Evolutionary conservation across 2,888 invertebrate species (phyloP), one percentile per base, ranked within the genome.

Genomic region (Oxyscelio sp.): DNA sequence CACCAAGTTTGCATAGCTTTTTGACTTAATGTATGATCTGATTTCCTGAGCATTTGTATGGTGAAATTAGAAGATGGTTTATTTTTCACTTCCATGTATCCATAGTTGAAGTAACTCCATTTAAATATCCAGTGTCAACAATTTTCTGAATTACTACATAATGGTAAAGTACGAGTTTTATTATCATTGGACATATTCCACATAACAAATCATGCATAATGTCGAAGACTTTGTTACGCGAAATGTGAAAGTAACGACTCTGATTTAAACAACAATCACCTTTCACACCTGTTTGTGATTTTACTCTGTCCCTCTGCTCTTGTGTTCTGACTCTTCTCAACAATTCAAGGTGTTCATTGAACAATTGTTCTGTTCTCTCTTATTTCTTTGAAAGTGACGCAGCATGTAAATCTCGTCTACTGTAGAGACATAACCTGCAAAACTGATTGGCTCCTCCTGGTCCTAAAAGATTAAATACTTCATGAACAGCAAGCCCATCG

Each of bases 1-100:
- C 75, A 85, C 87, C 88, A 87, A 5, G 66, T 87, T 50, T 87
- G 85, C 84, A 85, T 83, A n/a, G 83, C 85, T 27, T 88, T 87
- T 45, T 85, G 85, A 17, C n/a, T n/a, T n/a, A n/a, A n/a, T n/a
- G n/a, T n/a, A n/a, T n/a, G n/a, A n/a, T n/a, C n/a, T n/a, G n/a
- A n/a, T n/a, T n/a, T n/a, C n/a, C n/a, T n/a, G n/a, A n/a, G n/a
- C n/a, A n/a, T n/a, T n/a, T n/a, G n/a, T n/a, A n/a, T 54, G 5
- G 70, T 81, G 38, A 87, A 84, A 50, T 87, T 85, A 9, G 82
- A 34, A n/a, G 83, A 79, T 27, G 85, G 83, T 34, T 83, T 83
- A 38, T 85, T 80, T 13, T 59, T 79, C 11, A 15, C 40, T 34
- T 82, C 84, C n/a, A 22, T 31, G 17, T 65, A 78, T 15, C 84